Evolutionary conservation across 2,113 vertebrate genomes (phyloP).

Genomic region (Sinosuthora webbiana): DNA sequence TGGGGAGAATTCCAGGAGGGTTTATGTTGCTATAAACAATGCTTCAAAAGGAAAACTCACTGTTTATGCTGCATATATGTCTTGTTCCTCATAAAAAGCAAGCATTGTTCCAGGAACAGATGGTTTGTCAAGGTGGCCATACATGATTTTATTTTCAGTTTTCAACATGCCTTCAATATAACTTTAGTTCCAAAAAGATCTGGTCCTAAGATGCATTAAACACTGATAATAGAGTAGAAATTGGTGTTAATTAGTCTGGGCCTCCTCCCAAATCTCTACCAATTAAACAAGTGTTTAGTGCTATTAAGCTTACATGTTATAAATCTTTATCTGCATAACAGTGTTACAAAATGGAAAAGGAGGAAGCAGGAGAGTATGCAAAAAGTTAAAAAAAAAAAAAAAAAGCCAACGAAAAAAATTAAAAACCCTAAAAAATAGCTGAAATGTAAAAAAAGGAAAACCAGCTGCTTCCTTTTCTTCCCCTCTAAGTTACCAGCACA

Average conservation of each 20-base stretch:
- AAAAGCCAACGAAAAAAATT: neutral
- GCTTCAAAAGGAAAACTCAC: neutral
- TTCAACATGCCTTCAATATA: neutral
- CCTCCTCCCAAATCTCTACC: constrained; percentile 40
- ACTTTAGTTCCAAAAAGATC: constrained; percentile 7
- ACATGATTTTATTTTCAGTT: neutral
- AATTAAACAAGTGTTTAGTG: constrained; percentile 43
- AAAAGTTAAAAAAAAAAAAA: neutral
- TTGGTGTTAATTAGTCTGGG: constrained; percentile 47
- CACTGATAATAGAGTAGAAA: neutral
- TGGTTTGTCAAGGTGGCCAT: constrained; percentile 6
- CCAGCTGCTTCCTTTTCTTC: neutral
- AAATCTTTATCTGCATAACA: neutral
- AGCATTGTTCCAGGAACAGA: neutral
- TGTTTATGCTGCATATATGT: neutral
- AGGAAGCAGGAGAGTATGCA: neutral
- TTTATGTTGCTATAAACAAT: neutral
- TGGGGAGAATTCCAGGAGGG: neutral
- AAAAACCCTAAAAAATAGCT: neutral
- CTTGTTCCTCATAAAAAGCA: neutral
- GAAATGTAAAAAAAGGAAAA: neutral
- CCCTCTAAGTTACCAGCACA: neutral
- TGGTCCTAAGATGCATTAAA: neutral
- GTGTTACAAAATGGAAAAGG: neutral
- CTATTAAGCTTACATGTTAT: neutral